Percentiles rank a stretch among this genome's conserved stretches.
Evolutionary conservation across 2,113 vertebrate species (phyloP).

Genomic region (Eonycteris spelaea): DNA sequence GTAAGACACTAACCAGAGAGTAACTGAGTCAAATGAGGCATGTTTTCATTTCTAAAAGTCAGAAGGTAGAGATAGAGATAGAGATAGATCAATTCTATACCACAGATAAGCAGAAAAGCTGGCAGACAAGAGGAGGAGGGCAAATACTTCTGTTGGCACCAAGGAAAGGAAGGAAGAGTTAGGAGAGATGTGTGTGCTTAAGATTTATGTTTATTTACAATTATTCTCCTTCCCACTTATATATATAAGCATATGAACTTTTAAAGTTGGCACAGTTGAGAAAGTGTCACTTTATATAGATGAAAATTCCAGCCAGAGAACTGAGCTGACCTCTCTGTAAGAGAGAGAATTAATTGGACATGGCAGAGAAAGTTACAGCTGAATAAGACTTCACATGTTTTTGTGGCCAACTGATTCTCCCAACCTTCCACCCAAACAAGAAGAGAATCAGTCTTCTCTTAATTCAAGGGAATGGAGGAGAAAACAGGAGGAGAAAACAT

Average conservation of each 20-base stretch:
- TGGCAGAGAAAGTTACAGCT: neutral
- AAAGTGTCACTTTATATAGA: neutral
- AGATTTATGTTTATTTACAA: neutral
- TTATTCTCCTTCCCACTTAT: neutral
- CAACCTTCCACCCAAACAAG: neutral
- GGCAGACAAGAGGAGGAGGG: neutral
- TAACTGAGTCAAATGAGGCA: neutral
- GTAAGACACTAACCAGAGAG: constrained; percentile 11
- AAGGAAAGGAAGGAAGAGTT: neutral
- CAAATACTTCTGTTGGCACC: neutral
- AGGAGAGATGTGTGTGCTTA: neutral
- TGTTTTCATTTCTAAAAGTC: constrained; percentile 1
- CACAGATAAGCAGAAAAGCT: neutral
- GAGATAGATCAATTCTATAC: too few relatives aligned
- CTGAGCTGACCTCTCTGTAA: neutral
- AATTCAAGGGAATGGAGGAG: neutral
- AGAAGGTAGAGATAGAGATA: neutral
- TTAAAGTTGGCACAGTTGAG: neutral
- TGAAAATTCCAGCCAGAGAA: neutral
- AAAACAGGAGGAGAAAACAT: neutral
- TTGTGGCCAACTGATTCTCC: neutral
- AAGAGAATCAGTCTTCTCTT: neutral
- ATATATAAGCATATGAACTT: neutral
- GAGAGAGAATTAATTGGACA: neutral
- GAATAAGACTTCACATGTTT: neutral